These are phyloP conservation scores for Callipepla californica DNA, from an alignment of 2,113 vertebrate genomes.

Conservation along the genomic window DNA sequence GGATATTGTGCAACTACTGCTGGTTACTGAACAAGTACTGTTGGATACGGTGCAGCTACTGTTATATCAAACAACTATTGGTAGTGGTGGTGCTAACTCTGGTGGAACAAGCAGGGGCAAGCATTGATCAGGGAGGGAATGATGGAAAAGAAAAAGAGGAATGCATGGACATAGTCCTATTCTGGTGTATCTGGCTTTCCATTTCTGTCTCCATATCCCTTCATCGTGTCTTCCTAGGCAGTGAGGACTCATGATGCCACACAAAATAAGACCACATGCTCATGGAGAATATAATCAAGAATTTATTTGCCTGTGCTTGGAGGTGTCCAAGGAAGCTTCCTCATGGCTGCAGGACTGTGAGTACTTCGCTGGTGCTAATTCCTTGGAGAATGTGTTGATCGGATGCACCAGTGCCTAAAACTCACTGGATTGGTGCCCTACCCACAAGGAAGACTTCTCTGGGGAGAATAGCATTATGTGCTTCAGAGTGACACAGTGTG, in stretches of 20 bases:
- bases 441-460: not conserved
- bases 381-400: not conserved
- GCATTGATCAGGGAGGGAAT: not conserved
- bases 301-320: not conserved
- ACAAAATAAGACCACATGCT: not conserved
- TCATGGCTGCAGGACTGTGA: not conserved
- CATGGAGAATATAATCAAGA: not conserved
- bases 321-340: not conserved
- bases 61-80: too few relatives aligned
- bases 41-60: too few relatives aligned
- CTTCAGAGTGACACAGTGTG: not conserved
- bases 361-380: not conserved
- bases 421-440: accelerated
- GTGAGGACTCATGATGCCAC: not conserved
- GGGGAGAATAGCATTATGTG: accelerated
- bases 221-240: not conserved
- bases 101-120: not conserved
- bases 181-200: not conserved
- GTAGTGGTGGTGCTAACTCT: not conserved
- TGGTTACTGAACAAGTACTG: too few relatives aligned
- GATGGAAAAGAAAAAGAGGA: not conserved
- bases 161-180: not conserved
- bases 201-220: not conserved
- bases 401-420: not conserved
- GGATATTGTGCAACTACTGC: too few relatives aligned